phyloP scores from a whole-genome alignment of 2,797 vertebrate species.

The Arnoldichthys spilopterus region DNA sequence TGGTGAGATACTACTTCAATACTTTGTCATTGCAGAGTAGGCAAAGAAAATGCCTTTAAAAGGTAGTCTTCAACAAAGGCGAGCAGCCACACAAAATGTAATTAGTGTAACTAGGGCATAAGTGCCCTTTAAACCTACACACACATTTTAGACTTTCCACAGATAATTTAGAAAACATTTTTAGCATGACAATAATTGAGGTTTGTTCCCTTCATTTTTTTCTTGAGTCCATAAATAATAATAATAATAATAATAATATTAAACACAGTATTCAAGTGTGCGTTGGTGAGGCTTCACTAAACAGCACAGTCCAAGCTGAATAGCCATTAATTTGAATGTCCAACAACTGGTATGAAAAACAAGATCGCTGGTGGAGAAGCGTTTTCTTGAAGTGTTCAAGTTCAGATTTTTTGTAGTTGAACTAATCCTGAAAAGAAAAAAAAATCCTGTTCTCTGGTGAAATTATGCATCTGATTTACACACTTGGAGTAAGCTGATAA shows the following conservation, averaged over 20 bases:
- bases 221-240: constrained; percentile 47
- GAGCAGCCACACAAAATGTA: neutral
- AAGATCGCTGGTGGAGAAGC: neutral
- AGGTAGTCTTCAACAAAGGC: neutral
- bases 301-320: neutral
- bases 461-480: neutral
- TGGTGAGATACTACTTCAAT: neutral
- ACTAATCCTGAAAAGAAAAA: neutral
- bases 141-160: neutral
- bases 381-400: neutral
- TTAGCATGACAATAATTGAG: constrained; percentile 10
- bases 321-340: neutral
- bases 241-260: neutral
- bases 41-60: neutral
- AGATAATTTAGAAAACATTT: constrained; percentile 1
- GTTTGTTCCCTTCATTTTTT: constrained; percentile 72
- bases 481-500: neutral
- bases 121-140: neutral
- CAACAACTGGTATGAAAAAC: neutral
- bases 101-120: neutral
- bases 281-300: constrained; percentile 3
- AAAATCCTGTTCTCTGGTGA: neutral
- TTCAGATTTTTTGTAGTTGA: neutral
- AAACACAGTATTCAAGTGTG: neutral
- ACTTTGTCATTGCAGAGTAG: neutral